Conservation (phyloP, 2,888 invertebrate genomes). For the Danaus chrysippus region DNA sequence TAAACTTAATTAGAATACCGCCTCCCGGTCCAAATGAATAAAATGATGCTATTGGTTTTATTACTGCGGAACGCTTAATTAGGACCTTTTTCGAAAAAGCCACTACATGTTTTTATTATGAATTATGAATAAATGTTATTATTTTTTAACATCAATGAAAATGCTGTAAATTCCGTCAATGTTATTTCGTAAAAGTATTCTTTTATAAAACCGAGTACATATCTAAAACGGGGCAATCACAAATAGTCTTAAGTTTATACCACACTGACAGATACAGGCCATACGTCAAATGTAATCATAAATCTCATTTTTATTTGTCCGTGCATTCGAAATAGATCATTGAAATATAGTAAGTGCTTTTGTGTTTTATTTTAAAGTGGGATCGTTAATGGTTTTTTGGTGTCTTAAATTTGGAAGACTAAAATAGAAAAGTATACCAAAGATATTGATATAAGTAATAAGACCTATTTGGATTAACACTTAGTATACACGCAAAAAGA, state of each 20-base stretch:
- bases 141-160: not conserved
- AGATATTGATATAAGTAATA: too few species aligned
- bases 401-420: not conserved
- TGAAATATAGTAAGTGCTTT: not conserved
- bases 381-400: constrained; percentile 1
- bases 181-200: not conserved
- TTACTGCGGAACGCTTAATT: not conserved
- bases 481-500: too few species aligned
- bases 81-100: not conserved
- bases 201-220: not conserved
- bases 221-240: not conserved
- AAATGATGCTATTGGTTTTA: not conserved
- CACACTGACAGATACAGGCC: constrained; percentile 26
- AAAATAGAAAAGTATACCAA: too few species aligned
- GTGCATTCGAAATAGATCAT: constrained; percentile 4
- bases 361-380: not conserved
- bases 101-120: not conserved
- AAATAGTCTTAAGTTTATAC: constrained; percentile 1
- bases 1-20: constrained; percentile 4
- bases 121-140: not conserved
- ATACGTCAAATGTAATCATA: constrained; percentile 20
- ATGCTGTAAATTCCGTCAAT: too few species aligned
- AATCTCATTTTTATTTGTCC: constrained; percentile 7
- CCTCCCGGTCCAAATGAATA: not conserved
- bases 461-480: too few species aligned